Conservation (phyloP, 2,797 vertebrate species). For the Nasua narica region DNA sequence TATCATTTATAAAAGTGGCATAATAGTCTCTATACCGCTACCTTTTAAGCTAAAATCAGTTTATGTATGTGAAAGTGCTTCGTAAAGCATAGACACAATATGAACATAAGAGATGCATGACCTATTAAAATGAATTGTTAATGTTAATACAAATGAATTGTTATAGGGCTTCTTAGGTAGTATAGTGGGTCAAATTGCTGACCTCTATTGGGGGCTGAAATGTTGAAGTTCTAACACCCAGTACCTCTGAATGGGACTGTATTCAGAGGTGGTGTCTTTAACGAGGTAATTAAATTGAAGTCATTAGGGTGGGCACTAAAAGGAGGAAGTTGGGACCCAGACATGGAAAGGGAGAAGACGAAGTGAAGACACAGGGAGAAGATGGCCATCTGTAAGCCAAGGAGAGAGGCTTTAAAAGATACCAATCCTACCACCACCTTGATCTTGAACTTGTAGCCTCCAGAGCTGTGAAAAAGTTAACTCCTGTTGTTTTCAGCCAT, state of each 20-base stretch:
- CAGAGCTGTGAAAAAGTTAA: not conserved
- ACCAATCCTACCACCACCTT: accelerated
- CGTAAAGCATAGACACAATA: not conserved
- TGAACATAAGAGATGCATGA: not conserved
- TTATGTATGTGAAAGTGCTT: not conserved
- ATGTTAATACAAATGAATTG: not conserved
- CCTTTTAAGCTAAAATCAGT: not conserved
- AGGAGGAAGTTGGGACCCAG: not conserved
- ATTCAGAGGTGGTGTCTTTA: not conserved
- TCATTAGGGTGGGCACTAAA: not conserved
- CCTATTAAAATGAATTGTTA: not conserved
- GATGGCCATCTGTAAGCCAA: not conserved
- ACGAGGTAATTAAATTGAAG: not conserved
- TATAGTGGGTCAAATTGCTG: not conserved
- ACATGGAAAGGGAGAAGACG: not conserved
- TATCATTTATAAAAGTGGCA: not conserved
- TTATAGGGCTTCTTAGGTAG: not conserved
- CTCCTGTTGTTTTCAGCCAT: not conserved
- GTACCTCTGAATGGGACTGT: not conserved
- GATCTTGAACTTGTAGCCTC: not conserved
- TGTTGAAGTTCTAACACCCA: not conserved
- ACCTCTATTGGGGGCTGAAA: not conserved
- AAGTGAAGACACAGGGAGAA: too few species aligned
- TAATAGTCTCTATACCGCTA: not conserved
- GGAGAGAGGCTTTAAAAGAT: not conserved